Conservation (phyloP, 2,888 invertebrate genomes). For the Stenotaenia linearis region DNA sequence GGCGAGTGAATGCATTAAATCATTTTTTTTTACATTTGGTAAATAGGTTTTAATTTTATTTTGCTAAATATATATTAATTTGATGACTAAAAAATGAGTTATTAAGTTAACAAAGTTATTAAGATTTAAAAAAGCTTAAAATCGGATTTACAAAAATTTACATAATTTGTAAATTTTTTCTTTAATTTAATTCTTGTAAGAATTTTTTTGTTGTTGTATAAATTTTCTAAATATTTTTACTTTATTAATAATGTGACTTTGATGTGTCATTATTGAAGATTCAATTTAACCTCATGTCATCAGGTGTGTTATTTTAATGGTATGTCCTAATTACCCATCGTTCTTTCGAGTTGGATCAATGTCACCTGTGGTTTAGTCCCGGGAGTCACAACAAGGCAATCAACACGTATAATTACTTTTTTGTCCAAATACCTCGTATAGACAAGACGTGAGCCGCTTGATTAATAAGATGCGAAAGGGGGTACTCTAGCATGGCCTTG, state of each 20-base stretch:
- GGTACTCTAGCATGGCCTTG: neutral
- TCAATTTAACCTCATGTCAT: slow-evolving; percentile 4
- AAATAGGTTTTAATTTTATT: neutral
- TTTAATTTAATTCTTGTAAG: too few relatives aligned
- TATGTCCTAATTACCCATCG: neutral
- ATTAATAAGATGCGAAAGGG: neutral
- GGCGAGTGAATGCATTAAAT: neutral
- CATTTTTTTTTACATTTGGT: neutral
- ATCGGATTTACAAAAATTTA: too few relatives aligned
- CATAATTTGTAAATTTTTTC: too few relatives aligned
- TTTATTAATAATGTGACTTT: neutral
- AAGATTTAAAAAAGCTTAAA: too few relatives aligned
- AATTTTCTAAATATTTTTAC: neutral
- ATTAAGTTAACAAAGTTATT: too few relatives aligned
- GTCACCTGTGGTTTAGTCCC: slow-evolving; percentile 13
- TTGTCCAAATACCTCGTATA: neutral
- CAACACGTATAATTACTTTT: slow-evolving; percentile 14
- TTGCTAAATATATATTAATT: neutral
- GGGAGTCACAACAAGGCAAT: neutral
- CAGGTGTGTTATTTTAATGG: slow-evolving; percentile 12
- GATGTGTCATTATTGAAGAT: neutral
- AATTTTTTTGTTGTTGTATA: too few relatives aligned
- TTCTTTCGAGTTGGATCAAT: neutral
- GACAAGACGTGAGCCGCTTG: neutral
- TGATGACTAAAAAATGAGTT: neutral